Evolutionary conservation across 2,797 vertebrate species (phyloP).

Genomic region (Lutjanus argentimaculatus): DNA sequence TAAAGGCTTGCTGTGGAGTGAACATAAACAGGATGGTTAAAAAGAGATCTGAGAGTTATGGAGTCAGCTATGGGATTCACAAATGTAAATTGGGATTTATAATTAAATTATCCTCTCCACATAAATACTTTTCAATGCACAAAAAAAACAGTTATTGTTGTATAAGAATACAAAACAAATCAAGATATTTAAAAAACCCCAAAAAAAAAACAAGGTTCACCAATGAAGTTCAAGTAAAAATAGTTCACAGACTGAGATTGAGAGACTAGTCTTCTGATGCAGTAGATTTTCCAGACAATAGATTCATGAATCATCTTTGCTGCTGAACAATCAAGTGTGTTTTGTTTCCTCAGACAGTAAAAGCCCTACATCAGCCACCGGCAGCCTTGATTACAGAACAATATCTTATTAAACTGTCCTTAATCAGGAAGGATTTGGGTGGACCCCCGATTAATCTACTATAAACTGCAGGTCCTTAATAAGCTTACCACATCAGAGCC

Average conservation of each 20-base stretch:
- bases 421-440: constrained; percentile 63
- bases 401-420: constrained; percentile 44
- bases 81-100: too few species aligned
- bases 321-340: background rate
- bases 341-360: constrained; percentile 6
- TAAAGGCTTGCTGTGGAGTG: constrained; percentile 92
- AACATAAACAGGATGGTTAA: background rate
- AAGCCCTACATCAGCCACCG: constrained; percentile 10
- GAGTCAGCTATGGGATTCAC: too few species aligned
- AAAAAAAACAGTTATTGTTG: too few species aligned
- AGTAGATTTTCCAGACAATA: background rate
- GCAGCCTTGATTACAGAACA: constrained; percentile 50
- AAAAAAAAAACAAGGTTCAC: too few species aligned
- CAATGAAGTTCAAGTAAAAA: too few species aligned
- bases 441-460: constrained; percentile 37
- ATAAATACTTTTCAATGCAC: too few species aligned
- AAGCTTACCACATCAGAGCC: constrained; percentile 41
- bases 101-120: too few species aligned
- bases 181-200: too few species aligned
- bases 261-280: background rate
- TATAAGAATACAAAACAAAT: too few species aligned
- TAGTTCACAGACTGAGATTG: too few species aligned
- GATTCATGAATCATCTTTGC: background rate
- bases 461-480: constrained; percentile 43
- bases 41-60: background rate